phyloP scores from a whole-genome alignment of 2,113 vertebrate genomes.

The Paraplagusia blochii region DNA sequence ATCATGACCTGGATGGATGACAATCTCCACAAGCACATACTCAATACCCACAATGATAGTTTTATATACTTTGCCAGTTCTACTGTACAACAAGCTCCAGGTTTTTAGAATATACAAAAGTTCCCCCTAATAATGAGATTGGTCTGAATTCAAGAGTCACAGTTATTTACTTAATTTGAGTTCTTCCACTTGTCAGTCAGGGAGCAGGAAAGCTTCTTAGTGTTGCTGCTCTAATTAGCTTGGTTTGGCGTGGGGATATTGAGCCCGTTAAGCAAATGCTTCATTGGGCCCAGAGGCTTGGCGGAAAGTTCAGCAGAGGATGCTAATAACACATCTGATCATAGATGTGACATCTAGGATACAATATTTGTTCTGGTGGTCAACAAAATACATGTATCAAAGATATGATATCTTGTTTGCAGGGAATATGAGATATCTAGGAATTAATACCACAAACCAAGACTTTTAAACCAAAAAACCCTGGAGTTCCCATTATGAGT shows the following conservation, averaged over 20 bases:
- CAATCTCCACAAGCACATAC: too few species aligned
- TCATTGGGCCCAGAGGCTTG: background rate
- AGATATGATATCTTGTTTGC: too few species aligned
- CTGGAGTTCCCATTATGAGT: too few species aligned
- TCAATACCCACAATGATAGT: constrained; percentile 1
- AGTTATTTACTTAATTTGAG: background rate
- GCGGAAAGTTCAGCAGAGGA: background rate
- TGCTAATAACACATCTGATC: background rate
- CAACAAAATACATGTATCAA: too few species aligned
- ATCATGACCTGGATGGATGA: too few species aligned
- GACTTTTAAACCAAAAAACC: too few species aligned
- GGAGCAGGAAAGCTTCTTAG: background rate
- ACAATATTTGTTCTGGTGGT: too few species aligned
- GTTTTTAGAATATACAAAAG: background rate
- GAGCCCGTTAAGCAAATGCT: background rate
- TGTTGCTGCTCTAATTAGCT: background rate
- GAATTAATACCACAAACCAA: too few species aligned
- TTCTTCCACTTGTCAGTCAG: background rate
- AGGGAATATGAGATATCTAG: too few species aligned
- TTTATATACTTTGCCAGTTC: background rate
- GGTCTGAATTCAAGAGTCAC: background rate
- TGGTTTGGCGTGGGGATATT: background rate
- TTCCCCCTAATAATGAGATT: background rate
- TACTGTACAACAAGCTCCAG: background rate
- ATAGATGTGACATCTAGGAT: too few species aligned